Evolutionary conservation across 2,113 vertebrate genomes (phyloP), one percentile per base, ranked within the genome.

Genomic region (Zeus faber): DNA sequence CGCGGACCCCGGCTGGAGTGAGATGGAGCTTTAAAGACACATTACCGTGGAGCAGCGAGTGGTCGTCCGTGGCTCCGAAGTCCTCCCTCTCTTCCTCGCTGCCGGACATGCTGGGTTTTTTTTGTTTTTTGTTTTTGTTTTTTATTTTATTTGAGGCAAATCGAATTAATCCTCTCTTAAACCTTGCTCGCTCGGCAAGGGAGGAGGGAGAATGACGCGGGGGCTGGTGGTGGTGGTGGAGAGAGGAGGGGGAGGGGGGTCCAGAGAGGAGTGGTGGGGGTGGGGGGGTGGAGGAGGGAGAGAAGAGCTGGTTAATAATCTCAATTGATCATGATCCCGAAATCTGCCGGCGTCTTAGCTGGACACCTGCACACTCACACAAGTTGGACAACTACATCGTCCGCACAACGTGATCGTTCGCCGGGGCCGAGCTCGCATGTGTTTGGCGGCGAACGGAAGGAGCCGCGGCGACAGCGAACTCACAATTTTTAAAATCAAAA

Each of bases 71-170:
- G 37, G 49, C 66, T 67, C 72, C 84, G 43, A 88, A 89, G 75
- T 82, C 84, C n/a, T 85, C 86, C 69, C 81, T 73, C 46, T 91
- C 90, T 63, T 90, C 89, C 71, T 91, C 90, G 74, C 88, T 91
- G 46, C 74, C 89, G 58, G 89, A 91, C 89, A 91, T 88, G 29
- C 37, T 53, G 26, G 47, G 2, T 40, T 77, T 54, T 6, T 48
- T 53, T 35, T 53, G 2, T 40, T 77, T 54, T 6, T 48, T 65
- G 51, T 57, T 69, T 52, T 49, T 54, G 67, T 74, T 70, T 40
- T 70, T 40, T 49, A 68, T 23, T 16, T 56, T 58, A n/a, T n/a
- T n/a, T 44, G 57, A 74, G 51, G 47, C 54, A 51, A 76, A 64
- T 74, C 67, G 68, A 56, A 70, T 74, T 83, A 82, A 79, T 44